These are phyloP conservation scores for Argya squamiceps DNA, from an alignment of 2,797 vertebrate genomes.

Conservation along the genomic window DNA sequence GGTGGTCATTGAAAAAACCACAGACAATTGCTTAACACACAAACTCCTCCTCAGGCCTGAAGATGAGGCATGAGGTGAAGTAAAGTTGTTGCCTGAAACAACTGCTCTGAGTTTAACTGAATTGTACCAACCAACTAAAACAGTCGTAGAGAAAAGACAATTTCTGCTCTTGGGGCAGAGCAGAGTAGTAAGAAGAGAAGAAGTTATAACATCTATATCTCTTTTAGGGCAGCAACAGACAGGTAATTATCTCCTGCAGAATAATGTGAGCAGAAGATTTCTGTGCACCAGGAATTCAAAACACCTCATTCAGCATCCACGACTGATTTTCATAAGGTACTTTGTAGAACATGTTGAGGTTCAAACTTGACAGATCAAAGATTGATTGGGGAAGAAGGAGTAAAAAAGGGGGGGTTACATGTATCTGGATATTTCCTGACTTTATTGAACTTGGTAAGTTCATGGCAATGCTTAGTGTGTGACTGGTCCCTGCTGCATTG, in stretches of 20 bases:
- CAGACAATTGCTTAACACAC: neutral
- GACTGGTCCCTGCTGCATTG: neutral
- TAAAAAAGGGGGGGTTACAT: fast-evolving
- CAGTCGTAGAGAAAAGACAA: neutral
- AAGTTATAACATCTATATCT: neutral
- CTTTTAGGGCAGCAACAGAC: neutral
- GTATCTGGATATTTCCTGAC: neutral
- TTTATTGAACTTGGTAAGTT: neutral
- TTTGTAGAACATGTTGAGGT: neutral
- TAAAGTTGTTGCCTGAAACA: neutral
- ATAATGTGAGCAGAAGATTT: neutral
- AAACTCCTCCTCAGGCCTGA: neutral
- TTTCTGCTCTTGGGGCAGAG: neutral
- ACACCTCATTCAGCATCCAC: neutral
- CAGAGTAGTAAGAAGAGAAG: neutral
- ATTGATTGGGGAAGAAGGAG: neutral
- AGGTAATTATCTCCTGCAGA: neutral
- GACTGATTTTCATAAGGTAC: neutral
- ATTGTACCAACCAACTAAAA: neutral
- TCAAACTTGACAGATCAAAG: neutral
- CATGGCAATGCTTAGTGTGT: neutral
- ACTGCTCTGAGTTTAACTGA: neutral
- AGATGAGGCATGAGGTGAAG: neutral
- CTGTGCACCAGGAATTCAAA: neutral
- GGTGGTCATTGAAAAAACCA: neutral